Evolutionary conservation across 2,888 invertebrate species (phyloP).

Genomic region (Heteropelma amictum): DNA sequence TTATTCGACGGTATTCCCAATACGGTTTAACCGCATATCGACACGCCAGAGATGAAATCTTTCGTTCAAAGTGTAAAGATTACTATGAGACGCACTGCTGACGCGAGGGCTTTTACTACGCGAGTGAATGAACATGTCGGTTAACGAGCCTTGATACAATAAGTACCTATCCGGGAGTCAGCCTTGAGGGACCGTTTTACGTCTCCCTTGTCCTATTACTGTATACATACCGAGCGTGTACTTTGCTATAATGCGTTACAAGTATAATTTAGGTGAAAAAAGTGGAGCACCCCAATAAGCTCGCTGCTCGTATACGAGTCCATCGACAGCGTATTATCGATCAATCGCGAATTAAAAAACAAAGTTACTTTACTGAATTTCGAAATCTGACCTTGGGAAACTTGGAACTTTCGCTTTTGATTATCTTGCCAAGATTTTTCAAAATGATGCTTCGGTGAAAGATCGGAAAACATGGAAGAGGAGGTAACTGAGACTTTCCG

Average conservation of each 20-base stretch:
- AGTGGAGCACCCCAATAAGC: constrained; percentile 10
- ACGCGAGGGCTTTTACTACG: constrained; percentile 42
- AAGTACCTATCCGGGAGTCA: constrained; percentile 74
- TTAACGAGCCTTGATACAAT: constrained; percentile 78
- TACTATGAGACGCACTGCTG: constrained; percentile 33
- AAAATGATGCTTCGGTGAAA: no score
- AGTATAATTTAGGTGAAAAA: constrained; percentile 33
- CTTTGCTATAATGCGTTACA: neutral
- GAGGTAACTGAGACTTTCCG: no score
- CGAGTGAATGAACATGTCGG: constrained; percentile 71
- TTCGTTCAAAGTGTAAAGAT: constrained; percentile 25
- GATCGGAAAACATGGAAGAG: no score
- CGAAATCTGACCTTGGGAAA: no score
- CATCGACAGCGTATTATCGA: neutral
- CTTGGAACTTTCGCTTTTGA: no score
- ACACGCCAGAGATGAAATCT: neutral
- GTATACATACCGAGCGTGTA: constrained; percentile 23
- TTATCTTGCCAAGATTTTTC: no score
- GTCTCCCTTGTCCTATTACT: constrained; percentile 61
- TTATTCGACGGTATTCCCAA: constrained; percentile 1
- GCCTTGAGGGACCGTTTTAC: constrained; percentile 72
- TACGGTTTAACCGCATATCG: neutral
- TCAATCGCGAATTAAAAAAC: neutral
- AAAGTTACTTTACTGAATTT: no score
- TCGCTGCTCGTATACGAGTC: no score